Evolutionary conservation across 1,140 invertebrate species (phyloP), one percentile per base, ranked within the genome.

Genomic region (Parapsyche elsis): DNA sequence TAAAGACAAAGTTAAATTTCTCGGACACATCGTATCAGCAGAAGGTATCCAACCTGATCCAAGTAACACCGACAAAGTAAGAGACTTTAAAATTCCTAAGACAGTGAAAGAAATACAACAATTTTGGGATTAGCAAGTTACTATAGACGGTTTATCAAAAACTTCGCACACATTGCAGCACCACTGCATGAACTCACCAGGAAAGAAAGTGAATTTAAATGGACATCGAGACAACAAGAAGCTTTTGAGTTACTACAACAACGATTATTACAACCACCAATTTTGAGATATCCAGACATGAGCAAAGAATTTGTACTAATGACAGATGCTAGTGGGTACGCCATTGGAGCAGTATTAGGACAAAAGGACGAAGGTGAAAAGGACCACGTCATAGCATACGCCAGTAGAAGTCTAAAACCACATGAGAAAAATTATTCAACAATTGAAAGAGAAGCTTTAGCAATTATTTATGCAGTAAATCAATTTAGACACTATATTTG

Each of bases 1-100:
- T 10, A 84, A 84, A 81, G 83, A 85, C 46, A 85, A 88, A 86
- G 84, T 88, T 14, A 71, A 84, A 14, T 89, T 89, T 83, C 82
- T 90, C 61, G 89, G 89, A 5, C 87, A 89, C 82, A 79, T 87
- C 0, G 85, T 90, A 19, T 84, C 85, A 10, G 81, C 82, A n/a
- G 70, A 87, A 49, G 87, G 88, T 53, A 85, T 89, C 9, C 81
- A 81, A 61, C 86, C 87, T 9, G 85, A 88, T 80, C 85, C 85
- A 9, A 71, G 82, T 0, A 90, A 90, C 84, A 83, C 89, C 5
- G 46, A 85, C 71, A 84, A 83, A 0, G 82, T 90, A 4, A 80
- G 81, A 74, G 83, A 87, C 9, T 88, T 85, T 77, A 85, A 86
- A 12, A 26, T 78, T 10, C 88, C 88, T 5, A 86, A 83, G 78